Evolutionary conservation across 2,888 invertebrate genomes (phyloP).

Genomic region (Julus scandinavius): DNA sequence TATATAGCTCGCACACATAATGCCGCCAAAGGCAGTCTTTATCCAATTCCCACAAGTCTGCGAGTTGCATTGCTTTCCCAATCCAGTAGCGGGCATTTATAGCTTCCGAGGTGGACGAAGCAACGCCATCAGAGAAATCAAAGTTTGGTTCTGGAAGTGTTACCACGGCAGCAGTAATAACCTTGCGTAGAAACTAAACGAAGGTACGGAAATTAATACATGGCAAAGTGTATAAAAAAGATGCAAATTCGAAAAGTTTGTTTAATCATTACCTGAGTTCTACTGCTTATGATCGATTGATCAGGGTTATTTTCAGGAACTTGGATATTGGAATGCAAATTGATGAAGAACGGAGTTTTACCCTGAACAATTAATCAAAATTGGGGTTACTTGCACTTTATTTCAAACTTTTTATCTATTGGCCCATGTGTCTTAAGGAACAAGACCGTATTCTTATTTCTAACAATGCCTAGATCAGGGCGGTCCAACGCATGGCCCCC

Average conservation of each 20-base stretch:
- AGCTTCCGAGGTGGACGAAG: conserved; percentile 57
- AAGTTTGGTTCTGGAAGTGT: conserved; percentile 69
- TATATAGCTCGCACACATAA: conserved; percentile 77
- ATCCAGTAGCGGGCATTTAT: conserved; percentile 74
- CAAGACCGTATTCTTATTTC: too few species aligned
- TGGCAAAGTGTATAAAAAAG: neutral
- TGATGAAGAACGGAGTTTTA: conserved; percentile 65
- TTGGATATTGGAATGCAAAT: conserved; percentile 68
- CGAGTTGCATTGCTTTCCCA: conserved; percentile 76
- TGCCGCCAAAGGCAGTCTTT: conserved; percentile 78
- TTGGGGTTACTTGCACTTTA: too few species aligned
- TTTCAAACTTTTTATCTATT: too few species aligned
- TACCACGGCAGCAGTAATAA: conserved; percentile 79
- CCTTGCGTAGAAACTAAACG: conserved; percentile 75
- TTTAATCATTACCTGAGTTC: conserved; percentile 68
- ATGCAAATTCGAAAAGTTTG: neutral
- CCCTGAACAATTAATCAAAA: conserved; percentile 63
- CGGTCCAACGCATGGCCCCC: too few species aligned
- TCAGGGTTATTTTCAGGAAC: conserved; percentile 76
- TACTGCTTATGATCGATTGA: conserved; percentile 73
- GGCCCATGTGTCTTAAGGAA: too few species aligned
- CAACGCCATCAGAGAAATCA: conserved; percentile 53
- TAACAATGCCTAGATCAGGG: too few species aligned
- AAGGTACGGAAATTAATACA: neutral
- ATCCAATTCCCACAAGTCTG: conserved; percentile 81